Percentiles rank a stretch among this genome's conserved stretches.
These are phyloP conservation scores for Columba livia DNA, from an alignment of 2,113 vertebrate species.

Conservation along the genomic window DNA sequence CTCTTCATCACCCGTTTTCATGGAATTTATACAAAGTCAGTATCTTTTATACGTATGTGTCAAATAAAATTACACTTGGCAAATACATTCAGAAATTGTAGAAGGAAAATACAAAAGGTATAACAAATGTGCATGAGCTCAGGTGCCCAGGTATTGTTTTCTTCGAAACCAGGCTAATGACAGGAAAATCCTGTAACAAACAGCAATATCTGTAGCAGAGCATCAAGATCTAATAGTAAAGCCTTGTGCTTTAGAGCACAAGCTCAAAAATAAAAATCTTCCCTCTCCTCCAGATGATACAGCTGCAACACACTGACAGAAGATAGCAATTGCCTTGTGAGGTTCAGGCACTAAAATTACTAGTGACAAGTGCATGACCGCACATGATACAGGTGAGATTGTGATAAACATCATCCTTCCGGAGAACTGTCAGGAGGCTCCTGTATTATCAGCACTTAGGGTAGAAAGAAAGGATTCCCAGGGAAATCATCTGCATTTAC, in stretches of 20 bases:
- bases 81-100: neutral
- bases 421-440: neutral
- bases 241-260: neutral
- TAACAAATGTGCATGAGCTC: neutral
- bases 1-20: neutral
- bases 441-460: neutral
- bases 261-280: neutral
- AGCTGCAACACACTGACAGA: neutral
- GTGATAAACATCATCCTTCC: neutral
- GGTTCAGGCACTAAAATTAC: neutral
- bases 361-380: neutral
- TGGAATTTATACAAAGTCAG: neutral
- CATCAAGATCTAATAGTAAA: neutral
- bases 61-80: neutral
- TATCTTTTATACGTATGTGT: neutral
- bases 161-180: constrained; percentile 37
- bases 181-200: neutral
- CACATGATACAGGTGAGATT: neutral
- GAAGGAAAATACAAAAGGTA: neutral
- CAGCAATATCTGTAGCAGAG: neutral
- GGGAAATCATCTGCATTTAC: neutral
- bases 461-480: neutral
- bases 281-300: neutral
- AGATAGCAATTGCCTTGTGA: neutral
- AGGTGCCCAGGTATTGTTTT: neutral